These are phyloP conservation scores for Gallinago nigripennis DNA, from an alignment of 2,797 vertebrate genomes.

Conservation along the genomic window DNA sequence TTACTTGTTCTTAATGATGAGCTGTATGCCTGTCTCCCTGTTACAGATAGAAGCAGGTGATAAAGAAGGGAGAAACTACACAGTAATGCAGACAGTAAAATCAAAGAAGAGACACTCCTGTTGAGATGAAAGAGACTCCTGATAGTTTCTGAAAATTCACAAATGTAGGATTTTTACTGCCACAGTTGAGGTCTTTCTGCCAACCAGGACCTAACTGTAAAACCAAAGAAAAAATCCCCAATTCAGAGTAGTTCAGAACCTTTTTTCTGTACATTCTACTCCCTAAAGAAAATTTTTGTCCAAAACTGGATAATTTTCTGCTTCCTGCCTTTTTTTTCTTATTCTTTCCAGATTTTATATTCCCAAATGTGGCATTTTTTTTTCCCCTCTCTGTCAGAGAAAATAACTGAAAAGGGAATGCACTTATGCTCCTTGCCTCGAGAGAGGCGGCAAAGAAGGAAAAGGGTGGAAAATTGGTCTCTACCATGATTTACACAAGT, in stretches of 20 bases:
- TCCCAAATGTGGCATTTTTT: background rate
- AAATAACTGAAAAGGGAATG: background rate
- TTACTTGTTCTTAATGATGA: conserved; percentile 37
- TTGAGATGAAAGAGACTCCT: conserved; percentile 35
- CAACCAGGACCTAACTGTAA: background rate
- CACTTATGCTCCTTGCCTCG: background rate
- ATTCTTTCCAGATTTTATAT: background rate
- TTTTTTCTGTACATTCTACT: conserved; percentile 8
- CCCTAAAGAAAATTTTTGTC: background rate
- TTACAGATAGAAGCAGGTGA: background rate
- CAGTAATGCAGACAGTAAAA: conserved; percentile 26
- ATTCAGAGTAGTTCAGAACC: background rate
- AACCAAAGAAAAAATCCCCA: background rate
- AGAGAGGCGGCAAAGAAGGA: background rate
- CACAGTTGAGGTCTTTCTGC: background rate
- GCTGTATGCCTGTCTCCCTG: background rate
- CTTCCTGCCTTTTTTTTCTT: background rate
- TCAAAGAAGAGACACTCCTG: conserved; percentile 18
- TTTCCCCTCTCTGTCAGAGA: background rate
- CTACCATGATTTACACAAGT: background rate
- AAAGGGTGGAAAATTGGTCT: background rate
- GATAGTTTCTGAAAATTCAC: conserved; percentile 1
- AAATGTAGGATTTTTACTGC: conserved; percentile 1
- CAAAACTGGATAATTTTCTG: background rate
- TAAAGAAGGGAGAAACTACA: background rate